Conservation (phyloP, 2,113 vertebrate species). For the Beaufortia kweichowensis region DNA sequence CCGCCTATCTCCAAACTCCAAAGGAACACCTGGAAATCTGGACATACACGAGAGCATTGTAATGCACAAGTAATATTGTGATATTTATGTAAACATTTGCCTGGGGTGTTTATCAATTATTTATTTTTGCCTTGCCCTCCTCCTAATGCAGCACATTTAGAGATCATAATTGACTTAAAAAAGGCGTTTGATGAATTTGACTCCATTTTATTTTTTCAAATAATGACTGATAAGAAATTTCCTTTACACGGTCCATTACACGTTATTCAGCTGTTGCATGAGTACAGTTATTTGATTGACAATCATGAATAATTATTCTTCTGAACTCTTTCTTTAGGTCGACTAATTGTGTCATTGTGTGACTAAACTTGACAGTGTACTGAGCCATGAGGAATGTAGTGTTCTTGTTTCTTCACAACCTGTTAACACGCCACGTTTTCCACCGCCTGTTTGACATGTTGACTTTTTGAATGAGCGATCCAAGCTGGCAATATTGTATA, state of each 20-base stretch:
- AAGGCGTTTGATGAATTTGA: conserved; percentile 44
- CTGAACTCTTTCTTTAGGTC: background rate
- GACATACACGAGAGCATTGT: conserved; percentile 61
- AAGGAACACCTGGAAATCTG: conserved; percentile 72
- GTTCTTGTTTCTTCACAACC: conserved; percentile 62
- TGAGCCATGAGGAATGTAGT: conserved; percentile 26
- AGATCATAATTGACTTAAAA: conserved; percentile 60
- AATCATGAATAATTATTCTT: conserved; percentile 5
- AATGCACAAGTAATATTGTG: conserved; percentile 71
- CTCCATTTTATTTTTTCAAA: background rate
- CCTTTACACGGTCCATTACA: background rate
- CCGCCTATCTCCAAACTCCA: conserved; percentile 60
- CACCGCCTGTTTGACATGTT: conserved; percentile 73
- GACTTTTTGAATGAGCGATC: conserved; percentile 75
- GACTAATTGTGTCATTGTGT: conserved; percentile 22
- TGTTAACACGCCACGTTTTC: conserved; percentile 73
- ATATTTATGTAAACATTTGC: conserved; percentile 75
- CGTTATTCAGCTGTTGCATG: background rate
- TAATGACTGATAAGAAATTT: conserved; percentile 1
- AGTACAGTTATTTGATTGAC: conserved; percentile 17
- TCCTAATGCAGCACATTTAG: conserved; percentile 58
- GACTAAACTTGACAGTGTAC: background rate
- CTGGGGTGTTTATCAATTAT: conserved; percentile 66
- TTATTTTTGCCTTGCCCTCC: conserved; percentile 60
- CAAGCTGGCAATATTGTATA: conserved; percentile 72